These are phyloP conservation scores for Catharus ustulatus DNA, from an alignment of 2,797 vertebrate genomes.

Conservation along the genomic window DNA sequence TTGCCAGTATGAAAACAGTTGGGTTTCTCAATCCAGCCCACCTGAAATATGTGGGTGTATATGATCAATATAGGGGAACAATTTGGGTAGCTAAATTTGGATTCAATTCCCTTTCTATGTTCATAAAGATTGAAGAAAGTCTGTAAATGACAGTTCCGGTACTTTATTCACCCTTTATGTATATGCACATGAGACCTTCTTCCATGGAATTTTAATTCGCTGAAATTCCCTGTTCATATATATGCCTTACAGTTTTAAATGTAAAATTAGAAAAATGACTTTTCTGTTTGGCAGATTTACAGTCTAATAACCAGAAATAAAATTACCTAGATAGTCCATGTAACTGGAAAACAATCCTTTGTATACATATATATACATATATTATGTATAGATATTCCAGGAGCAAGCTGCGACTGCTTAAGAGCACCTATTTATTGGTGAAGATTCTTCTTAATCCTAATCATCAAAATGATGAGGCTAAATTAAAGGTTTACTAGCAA, in stretches of 20 bases:
- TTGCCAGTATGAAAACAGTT: neutral
- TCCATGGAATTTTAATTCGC: neutral
- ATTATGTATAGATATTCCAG: neutral
- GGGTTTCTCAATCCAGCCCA: neutral
- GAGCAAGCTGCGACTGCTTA: neutral
- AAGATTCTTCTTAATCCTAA: neutral
- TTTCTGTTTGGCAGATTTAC: neutral
- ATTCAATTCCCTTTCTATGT: neutral
- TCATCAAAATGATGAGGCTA: neutral
- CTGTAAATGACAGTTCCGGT: fast-evolving
- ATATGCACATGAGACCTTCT: neutral
- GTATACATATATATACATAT: neutral
- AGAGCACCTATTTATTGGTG: neutral
- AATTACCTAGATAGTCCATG: neutral
- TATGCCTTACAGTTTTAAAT: neutral
- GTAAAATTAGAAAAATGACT: neutral
- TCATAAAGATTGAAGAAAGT: neutral
- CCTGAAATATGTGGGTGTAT: neutral
- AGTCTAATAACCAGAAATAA: neutral
- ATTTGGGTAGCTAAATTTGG: neutral
- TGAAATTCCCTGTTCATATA: neutral
- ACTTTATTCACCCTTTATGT: neutral
- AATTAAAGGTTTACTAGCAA: neutral
- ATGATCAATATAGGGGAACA: neutral
- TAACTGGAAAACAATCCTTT: neutral